Percentiles rank a stretch among this genome's conserved stretches.
Evolutionary conservation across 2,113 vertebrate genomes (phyloP).

Genomic region (Lutjanus erythropterus): DNA sequence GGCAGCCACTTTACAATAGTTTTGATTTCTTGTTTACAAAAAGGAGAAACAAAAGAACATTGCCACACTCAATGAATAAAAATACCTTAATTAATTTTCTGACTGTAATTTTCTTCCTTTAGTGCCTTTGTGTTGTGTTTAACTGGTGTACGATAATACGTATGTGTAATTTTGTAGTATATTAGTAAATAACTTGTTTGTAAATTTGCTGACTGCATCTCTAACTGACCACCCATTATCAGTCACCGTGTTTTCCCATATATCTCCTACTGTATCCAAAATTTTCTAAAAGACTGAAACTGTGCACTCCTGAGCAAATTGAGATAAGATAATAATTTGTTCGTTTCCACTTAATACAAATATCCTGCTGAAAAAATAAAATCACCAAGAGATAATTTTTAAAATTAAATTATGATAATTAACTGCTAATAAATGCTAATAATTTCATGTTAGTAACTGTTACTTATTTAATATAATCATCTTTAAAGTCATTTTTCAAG

Average conservation of each 20-base stretch:
- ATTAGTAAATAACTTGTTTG: too few relatives aligned
- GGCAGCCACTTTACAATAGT: neutral
- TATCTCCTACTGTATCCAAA: neutral
- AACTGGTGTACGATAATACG: neutral
- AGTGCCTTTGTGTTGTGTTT: neutral
- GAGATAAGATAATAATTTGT: neutral
- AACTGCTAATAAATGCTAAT: too few relatives aligned
- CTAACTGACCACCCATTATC: neutral
- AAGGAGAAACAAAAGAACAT: neutral
- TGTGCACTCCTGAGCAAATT: neutral
- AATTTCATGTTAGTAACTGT: too few relatives aligned
- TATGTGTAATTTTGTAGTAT: neutral
- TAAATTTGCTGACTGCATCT: neutral
- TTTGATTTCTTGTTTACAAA: neutral
- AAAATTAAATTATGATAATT: too few relatives aligned
- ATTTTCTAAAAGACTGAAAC: too few relatives aligned
- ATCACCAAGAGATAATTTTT: too few relatives aligned
- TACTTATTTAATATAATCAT: neutral
- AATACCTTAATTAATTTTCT: neutral
- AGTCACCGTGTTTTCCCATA: neutral
- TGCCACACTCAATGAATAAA: neutral
- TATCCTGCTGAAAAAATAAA: too few relatives aligned
- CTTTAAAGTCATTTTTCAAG: neutral
- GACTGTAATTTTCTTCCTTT: neutral
- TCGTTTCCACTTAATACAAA: too few relatives aligned